phyloP scores from a whole-genome alignment of 2,113 vertebrate species.

The Polyodon spathula region DNA sequence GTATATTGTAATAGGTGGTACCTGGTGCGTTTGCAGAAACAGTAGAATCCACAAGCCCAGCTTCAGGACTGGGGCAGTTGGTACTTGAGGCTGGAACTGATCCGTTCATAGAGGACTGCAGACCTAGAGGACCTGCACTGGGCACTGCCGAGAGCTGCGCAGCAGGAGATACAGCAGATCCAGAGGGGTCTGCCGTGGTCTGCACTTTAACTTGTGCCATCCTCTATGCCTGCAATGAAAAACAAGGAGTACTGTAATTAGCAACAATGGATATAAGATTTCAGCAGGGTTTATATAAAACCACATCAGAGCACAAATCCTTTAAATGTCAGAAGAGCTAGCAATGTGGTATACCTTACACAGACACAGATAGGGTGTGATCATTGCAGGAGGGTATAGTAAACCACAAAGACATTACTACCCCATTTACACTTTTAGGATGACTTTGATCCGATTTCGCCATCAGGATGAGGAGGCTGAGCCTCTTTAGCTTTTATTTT shows the following conservation, averaged over 20 bases:
- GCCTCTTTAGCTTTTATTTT: too few relatives aligned
- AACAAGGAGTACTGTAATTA: not conserved
- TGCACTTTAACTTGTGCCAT: slow-evolving; percentile 92
- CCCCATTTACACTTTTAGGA: too few relatives aligned
- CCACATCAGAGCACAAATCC: too few relatives aligned
- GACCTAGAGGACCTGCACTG: slow-evolving; percentile 65
- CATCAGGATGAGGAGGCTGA: too few relatives aligned
- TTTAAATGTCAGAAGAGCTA: too few relatives aligned
- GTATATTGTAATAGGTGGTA: slow-evolving; percentile 18
- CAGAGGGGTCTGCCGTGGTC: slow-evolving; percentile 69
- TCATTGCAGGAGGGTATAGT: too few relatives aligned
- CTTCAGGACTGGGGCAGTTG: slow-evolving; percentile 62
- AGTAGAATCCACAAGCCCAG: slow-evolving; percentile 60
- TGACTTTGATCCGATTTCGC: too few relatives aligned
- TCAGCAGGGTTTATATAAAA: too few relatives aligned
- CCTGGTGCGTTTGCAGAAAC: slow-evolving; percentile 62
- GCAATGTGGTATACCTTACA: too few relatives aligned
- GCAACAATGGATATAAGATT: too few relatives aligned
- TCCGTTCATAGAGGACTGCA: slow-evolving; percentile 77
- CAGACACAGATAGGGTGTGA: too few relatives aligned
- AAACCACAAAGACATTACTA: too few relatives aligned
- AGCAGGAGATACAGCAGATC: slow-evolving; percentile 66
- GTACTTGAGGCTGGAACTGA: slow-evolving; percentile 62
- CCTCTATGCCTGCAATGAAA: slow-evolving; percentile 60
- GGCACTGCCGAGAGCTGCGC: slow-evolving; percentile 61